phyloP scores from a whole-genome alignment of 2,113 vertebrate species.

The Promerops cafer region DNA sequence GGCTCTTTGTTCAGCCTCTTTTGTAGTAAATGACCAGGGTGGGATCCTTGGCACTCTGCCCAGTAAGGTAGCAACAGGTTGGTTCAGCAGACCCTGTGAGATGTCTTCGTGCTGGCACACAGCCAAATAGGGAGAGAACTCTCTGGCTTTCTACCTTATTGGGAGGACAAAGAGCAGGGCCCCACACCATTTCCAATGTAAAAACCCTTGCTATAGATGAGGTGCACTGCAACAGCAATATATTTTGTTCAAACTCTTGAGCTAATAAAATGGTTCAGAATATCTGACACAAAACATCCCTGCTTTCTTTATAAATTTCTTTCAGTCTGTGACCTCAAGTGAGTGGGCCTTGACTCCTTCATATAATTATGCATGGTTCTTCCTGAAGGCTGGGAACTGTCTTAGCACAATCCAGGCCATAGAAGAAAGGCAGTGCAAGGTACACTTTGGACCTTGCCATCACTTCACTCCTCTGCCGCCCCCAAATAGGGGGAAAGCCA shows the following conservation, averaged over 20 bases:
- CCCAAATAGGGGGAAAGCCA: neutral
- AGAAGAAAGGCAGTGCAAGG: neutral
- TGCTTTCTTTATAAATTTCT: neutral
- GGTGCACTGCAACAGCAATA: neutral
- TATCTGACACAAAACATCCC: neutral
- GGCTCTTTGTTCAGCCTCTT: no score
- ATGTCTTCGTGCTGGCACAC: no score
- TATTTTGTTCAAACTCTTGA: neutral
- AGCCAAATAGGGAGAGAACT: no score
- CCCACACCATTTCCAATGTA: no score
- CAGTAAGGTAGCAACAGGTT: no score
- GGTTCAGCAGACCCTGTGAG: no score
- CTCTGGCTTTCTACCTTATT: no score
- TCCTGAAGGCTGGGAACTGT: neutral
- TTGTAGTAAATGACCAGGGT: no score
- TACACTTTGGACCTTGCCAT: neutral
- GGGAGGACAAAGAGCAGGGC: no score
- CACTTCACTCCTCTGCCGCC: neutral
- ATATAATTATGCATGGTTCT: fast-evolving
- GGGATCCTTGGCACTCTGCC: no score
- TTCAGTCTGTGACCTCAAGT: neutral
- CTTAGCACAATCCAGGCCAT: neutral
- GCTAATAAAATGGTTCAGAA: neutral
- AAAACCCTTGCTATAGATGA: no score
- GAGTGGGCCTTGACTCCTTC: neutral